A percentile compares a stretch with the other conserved stretches of the same genome.
Evolutionary conservation across 1,140 invertebrate genomes (phyloP).

Genomic region (Scaptomyza pallida): DNA sequence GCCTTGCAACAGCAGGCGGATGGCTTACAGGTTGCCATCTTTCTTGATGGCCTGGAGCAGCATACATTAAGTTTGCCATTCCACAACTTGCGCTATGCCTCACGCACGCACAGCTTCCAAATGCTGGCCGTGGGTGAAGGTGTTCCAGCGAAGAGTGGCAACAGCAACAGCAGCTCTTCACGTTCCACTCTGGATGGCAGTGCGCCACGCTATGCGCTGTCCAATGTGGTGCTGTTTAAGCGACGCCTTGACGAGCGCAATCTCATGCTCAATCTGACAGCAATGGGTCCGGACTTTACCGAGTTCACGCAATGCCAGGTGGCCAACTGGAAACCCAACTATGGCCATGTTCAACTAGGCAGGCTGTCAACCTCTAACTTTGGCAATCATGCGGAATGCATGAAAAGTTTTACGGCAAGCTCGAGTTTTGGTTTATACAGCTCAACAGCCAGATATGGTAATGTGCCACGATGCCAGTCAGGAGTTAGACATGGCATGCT

Average conservation of each 20-base stretch:
- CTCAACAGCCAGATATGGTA: constrained; percentile 68
- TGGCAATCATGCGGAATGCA: constrained; percentile 65
- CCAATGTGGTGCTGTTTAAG: constrained; percentile 76
- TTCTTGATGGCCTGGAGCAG: constrained; percentile 72
- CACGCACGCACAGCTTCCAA: constrained; percentile 65
- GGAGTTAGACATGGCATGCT: constrained; percentile 70
- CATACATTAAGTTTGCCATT: constrained; percentile 59
- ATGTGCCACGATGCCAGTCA: constrained; percentile 71
- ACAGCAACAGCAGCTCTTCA: constrained; percentile 52
- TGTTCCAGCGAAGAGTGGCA: constrained; percentile 25
- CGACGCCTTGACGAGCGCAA: constrained; percentile 48
- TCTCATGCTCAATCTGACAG: constrained; percentile 68
- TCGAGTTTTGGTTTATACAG: constrained; percentile 65
- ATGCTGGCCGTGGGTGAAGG: constrained; percentile 71
- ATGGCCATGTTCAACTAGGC: constrained; percentile 61
- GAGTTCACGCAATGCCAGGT: constrained; percentile 80
- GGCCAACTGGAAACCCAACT: constrained; percentile 80
- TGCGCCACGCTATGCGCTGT: constrained; percentile 52
- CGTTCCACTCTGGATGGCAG: constrained; percentile 60
- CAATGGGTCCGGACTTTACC: constrained; percentile 80
- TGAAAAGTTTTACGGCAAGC: constrained; percentile 62
- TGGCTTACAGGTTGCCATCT: constrained; percentile 57
- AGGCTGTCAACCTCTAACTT: constrained; percentile 58
- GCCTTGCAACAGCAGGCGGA: constrained; percentile 60
- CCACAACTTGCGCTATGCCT: constrained; percentile 51